Evolutionary conservation across 2,888 invertebrate species (phyloP), one percentile per base, ranked within the genome.

Genomic region (Zygothrica quintamaculata): DNA sequence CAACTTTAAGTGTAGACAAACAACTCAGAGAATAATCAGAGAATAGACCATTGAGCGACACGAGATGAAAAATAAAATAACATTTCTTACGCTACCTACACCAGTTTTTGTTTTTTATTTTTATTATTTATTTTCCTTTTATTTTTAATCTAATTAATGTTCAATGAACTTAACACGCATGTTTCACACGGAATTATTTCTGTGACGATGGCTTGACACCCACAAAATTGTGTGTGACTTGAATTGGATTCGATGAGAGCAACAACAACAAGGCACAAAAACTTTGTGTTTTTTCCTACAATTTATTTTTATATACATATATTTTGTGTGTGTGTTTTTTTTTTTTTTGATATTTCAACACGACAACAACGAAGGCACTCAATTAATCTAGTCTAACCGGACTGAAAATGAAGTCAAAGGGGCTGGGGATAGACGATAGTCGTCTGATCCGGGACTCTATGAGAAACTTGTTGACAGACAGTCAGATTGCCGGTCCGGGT

Each of bases 361-460:
- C 55, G 43, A 40, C 43, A 42, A 34, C 74, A 61, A 44, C 70
- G 29, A 60, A 78, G 70, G 68, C 86, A 79, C 80, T 76, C 87
- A 87, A 84, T 87, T 84, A 87, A 87, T 87, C 87, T 85, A 79
- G 82, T 85, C 71, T 84, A 86, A 87, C 87, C 82, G 87, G 86
- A 79, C 80, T 85, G 70, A 25, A 66, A 81, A 67, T 48, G 42
- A 48, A 66, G 77, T 62, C 77, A 77, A 69, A 57, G 65, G 42
- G 56, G 56, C 53, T 40, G 40, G 58, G 59, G 9, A 43, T 29
- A 34, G 33, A n/a, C 39, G 74, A 16, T 48, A 47, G 65, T 56
- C 51, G 55, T 46, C 40, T 59, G 43, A 48, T 50, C 40, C 67
- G 65, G 72, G 72, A 67, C 65, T 71, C 81, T 70, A 74, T 80